These are phyloP conservation scores for Drosophila punjabiensis DNA, from an alignment of 1,140 invertebrate genomes.

Conservation along the genomic window DNA sequence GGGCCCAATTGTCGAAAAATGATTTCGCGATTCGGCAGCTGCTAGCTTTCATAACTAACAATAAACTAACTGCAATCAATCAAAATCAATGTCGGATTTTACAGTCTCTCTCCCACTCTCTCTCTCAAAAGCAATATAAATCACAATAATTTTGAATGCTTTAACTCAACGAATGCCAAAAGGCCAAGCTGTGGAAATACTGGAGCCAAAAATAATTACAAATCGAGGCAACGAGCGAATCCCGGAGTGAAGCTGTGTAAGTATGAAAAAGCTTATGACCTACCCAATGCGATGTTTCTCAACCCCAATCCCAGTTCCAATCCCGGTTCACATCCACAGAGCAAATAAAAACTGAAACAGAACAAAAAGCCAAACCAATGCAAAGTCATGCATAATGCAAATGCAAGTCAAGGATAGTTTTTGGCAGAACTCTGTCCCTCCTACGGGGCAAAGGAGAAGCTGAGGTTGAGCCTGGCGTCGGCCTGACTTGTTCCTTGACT, in stretches of 20 bases:
- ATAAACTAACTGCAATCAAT: constrained; percentile 47
- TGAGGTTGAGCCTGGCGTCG: constrained; percentile 40
- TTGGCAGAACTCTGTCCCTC: constrained; percentile 32
- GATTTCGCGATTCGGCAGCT: constrained; percentile 60
- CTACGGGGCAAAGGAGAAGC: not conserved
- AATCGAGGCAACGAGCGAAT: constrained; percentile 13
- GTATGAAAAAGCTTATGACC: constrained; percentile 27
- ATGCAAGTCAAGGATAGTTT: constrained; percentile 72
- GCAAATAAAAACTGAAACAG: constrained; percentile 26
- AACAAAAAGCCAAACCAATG: constrained; percentile 34
- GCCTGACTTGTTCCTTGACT: constrained; percentile 33
- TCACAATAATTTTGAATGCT: constrained; percentile 60
- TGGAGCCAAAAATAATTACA: constrained; percentile 44
- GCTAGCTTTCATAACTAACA: constrained; percentile 31
- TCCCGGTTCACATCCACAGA: constrained; percentile 1
- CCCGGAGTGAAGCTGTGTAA: constrained; percentile 35
- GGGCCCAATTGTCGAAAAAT: constrained; percentile 59
- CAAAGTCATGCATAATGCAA: constrained; percentile 76
- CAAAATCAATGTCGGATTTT: constrained; percentile 33
- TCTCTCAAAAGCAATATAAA: constrained; percentile 59
- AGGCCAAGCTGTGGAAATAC: constrained; percentile 26
- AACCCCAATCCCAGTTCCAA: not conserved
- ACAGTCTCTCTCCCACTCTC: constrained; percentile 23
- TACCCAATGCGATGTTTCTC: constrained; percentile 22
- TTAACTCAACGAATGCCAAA: constrained; percentile 27